Conservation (phyloP, 2,113 vertebrate species). For the Okapia johnstoni region DNA sequence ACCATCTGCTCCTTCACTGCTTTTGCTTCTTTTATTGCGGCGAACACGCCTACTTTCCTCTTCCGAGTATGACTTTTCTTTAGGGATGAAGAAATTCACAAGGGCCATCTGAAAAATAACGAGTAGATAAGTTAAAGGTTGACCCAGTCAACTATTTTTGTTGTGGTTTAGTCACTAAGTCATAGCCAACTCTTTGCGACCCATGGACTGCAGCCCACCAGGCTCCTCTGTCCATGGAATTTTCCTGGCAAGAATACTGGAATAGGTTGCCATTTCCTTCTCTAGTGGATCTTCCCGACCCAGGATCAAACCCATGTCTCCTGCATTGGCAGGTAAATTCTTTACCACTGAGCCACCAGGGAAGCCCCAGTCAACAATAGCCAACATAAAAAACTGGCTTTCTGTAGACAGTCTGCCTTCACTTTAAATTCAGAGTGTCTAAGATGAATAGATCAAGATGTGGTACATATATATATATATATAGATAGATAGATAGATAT, state of each 20-base stretch:
- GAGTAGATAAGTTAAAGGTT: constrained; percentile 39
- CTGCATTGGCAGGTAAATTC: not conserved
- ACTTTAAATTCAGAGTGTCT: constrained; percentile 25
- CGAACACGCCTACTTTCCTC: constrained; percentile 77
- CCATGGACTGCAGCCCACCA: not conserved
- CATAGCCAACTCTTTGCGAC: not conserved
- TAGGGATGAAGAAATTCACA: constrained; percentile 82
- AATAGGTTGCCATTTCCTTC: not conserved
- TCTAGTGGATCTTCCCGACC: not conserved
- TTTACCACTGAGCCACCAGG: not conserved
- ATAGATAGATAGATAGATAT: not conserved
- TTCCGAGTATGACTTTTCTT: constrained; percentile 78
- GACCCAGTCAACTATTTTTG: not conserved
- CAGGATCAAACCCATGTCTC: not conserved
- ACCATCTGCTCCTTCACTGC: constrained; percentile 84
- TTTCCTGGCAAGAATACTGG: not conserved
- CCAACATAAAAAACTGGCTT: not conserved
- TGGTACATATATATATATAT: not conserved
- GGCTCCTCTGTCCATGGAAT: not conserved
- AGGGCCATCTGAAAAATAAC: constrained; percentile 79
- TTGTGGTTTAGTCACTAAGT: not conserved
- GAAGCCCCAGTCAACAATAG: not conserved
- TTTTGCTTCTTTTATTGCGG: constrained; percentile 86
- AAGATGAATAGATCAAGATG: not conserved
- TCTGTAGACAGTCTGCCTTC: constrained; percentile 11